These are phyloP conservation scores for Cyprinodon diabolis DNA, from an alignment of 2,797 vertebrate genomes.

Conservation along the genomic window DNA sequence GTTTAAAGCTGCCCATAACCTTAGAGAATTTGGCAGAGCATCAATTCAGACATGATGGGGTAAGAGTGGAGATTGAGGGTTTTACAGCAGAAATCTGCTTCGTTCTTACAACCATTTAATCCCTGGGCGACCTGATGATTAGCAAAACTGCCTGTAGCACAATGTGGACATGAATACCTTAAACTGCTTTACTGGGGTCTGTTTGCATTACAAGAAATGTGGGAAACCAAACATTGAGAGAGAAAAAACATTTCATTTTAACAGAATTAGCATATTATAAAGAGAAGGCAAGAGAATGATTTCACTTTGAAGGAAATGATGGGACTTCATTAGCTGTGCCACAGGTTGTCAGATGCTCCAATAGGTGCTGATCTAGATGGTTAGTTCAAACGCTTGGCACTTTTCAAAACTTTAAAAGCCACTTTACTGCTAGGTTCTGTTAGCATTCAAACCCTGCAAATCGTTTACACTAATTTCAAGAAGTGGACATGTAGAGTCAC, in stretches of 20 bases:
- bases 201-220: constrained; percentile 49
- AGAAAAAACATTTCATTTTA: constrained; percentile 32
- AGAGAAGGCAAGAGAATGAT: constrained; percentile 5
- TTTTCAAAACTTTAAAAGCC: constrained; percentile 16
- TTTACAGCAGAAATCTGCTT: constrained; percentile 59
- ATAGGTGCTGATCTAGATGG: constrained; percentile 27
- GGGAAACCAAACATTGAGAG: constrained; percentile 26
- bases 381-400: constrained; percentile 32
- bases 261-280: constrained; percentile 17
- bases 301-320: constrained; percentile 55
- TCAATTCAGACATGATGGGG: constrained; percentile 35
- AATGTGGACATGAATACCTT: constrained; percentile 16
- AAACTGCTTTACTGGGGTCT: not conserved
- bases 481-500: constrained; percentile 25
- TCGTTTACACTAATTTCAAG: constrained; percentile 8
- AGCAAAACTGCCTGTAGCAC: constrained; percentile 13
- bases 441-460: constrained; percentile 40
- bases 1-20: constrained; percentile 49
- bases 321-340: constrained; percentile 53
- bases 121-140: constrained; percentile 17
- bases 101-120: constrained; percentile 21
- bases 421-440: constrained; percentile 36
- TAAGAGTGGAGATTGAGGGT: not conserved
- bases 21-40: constrained; percentile 38
- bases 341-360: constrained; percentile 25